A percentile compares a stretch with the other conserved stretches of the same genome.
These are phyloP conservation scores for Drosophila serrata DNA, from an alignment of 1,140 invertebrate species.

Conservation along the genomic window DNA sequence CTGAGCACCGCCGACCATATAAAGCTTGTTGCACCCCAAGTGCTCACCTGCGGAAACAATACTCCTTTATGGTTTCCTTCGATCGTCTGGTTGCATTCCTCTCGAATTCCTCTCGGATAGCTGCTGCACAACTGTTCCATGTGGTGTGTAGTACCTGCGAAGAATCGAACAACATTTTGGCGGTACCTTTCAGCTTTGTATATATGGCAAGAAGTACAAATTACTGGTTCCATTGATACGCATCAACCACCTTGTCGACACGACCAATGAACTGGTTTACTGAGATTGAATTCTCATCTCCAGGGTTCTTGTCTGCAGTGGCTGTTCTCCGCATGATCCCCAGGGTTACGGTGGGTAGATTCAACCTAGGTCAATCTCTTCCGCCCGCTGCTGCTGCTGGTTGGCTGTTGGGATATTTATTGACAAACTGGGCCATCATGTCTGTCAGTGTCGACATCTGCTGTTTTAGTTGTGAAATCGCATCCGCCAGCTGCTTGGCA, in stretches of 20 bases:
- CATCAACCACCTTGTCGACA: background rate
- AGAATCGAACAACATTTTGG: background rate
- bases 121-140: background rate
- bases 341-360: background rate
- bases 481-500: background rate
- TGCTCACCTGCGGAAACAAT: too few relatives aligned
- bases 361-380: background rate
- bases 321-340: background rate
- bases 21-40: too few relatives aligned
- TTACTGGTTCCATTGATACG: slow-evolving; percentile 4
- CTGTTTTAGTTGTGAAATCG: background rate
- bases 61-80: too few relatives aligned
- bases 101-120: background rate
- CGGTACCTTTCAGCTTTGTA: background rate
- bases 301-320: background rate
- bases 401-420: background rate
- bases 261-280: background rate
- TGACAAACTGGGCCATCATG: background rate
- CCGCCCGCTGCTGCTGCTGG: background rate
- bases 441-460: background rate
- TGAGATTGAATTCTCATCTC: background rate
- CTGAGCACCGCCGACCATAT: too few relatives aligned
- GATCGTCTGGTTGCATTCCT: background rate
- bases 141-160: background rate
- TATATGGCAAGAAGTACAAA: background rate